phyloP scores from a whole-genome alignment of 2,888 invertebrate species.

The Cephus pygmeus region DNA sequence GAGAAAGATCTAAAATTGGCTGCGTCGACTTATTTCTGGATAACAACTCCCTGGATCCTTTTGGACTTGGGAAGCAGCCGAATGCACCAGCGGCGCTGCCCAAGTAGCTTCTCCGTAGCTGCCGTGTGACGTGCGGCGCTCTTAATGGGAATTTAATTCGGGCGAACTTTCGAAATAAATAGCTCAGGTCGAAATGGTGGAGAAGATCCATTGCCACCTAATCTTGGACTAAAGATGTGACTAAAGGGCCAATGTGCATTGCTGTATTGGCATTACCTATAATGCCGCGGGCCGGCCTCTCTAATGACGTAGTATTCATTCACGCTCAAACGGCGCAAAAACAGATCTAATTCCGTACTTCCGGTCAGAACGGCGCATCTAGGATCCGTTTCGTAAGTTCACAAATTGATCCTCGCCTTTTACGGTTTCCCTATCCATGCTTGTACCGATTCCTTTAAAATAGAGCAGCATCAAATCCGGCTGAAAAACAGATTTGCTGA shows the following conservation, averaged over 20 bases:
- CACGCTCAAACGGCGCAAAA: constrained; percentile 40
- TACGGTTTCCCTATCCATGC: neutral
- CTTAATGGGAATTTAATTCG: neutral
- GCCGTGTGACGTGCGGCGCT: neutral
- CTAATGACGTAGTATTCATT: constrained; percentile 47
- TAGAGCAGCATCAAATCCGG: neutral
- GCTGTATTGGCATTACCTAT: constrained; percentile 26
- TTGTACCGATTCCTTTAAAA: neutral
- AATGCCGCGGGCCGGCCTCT: constrained; percentile 25
- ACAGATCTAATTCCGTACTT: constrained; percentile 49
- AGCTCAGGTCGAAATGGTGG: neutral
- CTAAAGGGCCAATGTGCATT: constrained; percentile 32
- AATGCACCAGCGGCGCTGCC: neutral
- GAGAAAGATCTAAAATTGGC: neutral
- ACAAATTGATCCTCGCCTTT: neutral
- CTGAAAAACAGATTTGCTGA: neutral
- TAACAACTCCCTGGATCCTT: neutral
- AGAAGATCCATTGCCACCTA: constrained; percentile 10
- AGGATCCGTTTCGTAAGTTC: neutral
- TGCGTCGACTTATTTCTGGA: neutral
- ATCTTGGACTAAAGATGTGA: constrained; percentile 21
- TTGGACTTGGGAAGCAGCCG: neutral
- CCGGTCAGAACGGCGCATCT: constrained; percentile 34
- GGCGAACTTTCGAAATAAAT: neutral
- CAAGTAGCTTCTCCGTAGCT: neutral